Base-by-base conservation (phyloP, 2,797 vertebrate species). In the Cossypha niveicapilla region DNA sequence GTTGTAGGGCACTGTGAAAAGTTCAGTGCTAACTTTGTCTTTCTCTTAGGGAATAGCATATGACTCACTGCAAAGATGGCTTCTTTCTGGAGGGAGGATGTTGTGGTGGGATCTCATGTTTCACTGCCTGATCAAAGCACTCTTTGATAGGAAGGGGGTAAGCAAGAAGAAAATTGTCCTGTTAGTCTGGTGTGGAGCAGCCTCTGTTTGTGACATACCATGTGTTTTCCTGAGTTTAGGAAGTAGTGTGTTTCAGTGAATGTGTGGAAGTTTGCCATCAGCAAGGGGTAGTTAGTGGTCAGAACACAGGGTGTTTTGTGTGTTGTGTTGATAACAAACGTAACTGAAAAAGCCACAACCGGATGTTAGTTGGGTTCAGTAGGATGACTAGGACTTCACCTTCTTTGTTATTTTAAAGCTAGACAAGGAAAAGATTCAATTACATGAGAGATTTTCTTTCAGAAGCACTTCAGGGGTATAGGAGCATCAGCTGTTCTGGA, bases 161-260 rank as follows among this genome's bases (percentile, higher is more conserved):
- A 88, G n/a, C 39, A 68, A 39, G 27, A 53, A 60, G 42, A 56
- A 21, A 54, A 48, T 58, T 22, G 65, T 82, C 7, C 47, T 35
- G 13, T 68, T 45, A 30, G 37, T 8, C 22, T 32, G 18, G 12
- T 47, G 25, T 60, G 65, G 50, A 77, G 21, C 6, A 2, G 44
- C 41, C 37, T 74, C 61, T 23, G 13, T 48, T 77, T 0, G 0
- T 65, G 72, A 90, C 27, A 53, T n/a, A 34, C 25, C 37, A 21
- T 61, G 73, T 71, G 92, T 88, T 90, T 94, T 90, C 89, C 89
- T 91, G 93, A 86, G 61, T 86, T 77, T 41, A 61, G 75, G 68
- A 76, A 90, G 63, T 53, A 56, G 35, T n/a, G 62, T 50, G 23
- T 86, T 63, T 71, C 56, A 88, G 37, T 57, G 61, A 78, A 41